Conservation (phyloP, 2,113 vertebrate species). For the Crotalus tigris region DNA sequence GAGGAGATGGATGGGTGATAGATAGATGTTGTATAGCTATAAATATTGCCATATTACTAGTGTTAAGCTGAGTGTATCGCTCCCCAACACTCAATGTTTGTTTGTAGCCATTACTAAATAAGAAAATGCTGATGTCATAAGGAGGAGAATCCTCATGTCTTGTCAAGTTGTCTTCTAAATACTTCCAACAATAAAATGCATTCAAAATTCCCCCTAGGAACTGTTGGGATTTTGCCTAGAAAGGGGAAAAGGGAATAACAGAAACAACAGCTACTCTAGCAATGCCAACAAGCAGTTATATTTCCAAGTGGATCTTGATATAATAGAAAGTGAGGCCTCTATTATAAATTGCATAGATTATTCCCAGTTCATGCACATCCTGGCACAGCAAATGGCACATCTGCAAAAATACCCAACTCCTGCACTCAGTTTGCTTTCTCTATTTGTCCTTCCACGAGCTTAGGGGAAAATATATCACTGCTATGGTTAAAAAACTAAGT, state of each 20-base stretch:
- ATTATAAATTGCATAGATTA: constrained; percentile 7
- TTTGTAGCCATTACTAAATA: not conserved
- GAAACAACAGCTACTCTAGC: constrained; percentile 18
- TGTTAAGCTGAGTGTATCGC: not conserved
- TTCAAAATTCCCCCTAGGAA: not conserved
- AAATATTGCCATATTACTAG: not conserved
- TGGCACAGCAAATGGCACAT: constrained; percentile 29
- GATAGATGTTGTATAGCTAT: not conserved
- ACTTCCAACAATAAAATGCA: not conserved
- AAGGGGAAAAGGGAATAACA: not conserved
- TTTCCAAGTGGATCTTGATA: constrained; percentile 26
- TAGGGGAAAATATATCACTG: not conserved
- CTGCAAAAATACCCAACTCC: constrained; percentile 28
- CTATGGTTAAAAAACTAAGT: not conserved
- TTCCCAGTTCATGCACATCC: not conserved
- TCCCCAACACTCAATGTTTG: not conserved
- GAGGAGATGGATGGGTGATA: not conserved
- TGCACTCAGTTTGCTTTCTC: not conserved
- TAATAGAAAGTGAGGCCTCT: not conserved
- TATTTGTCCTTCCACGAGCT: not conserved
- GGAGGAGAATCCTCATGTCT: not conserved
- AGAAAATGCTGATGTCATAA: not conserved
- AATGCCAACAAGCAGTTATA: constrained; percentile 15
- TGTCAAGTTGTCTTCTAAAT: not conserved
- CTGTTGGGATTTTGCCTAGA: not conserved